Conservation (phyloP, 2,888 invertebrate genomes). For the Calephelis perditalis region DNA sequence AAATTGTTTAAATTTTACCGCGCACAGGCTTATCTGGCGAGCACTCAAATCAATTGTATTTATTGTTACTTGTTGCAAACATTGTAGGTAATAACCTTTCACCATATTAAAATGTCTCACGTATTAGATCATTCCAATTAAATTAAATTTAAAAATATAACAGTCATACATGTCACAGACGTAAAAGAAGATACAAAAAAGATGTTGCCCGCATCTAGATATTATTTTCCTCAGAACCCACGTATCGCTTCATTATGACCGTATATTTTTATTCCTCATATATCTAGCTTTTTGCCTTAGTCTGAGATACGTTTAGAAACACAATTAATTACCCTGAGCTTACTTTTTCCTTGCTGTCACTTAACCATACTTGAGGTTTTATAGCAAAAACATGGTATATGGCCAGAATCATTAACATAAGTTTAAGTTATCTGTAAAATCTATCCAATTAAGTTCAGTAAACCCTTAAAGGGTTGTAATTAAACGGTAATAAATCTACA, state of each 20-base stretch:
- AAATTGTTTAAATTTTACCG: too few species aligned
- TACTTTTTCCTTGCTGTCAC: slow-evolving; percentile 26
- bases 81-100: too few species aligned
- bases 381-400: slow-evolving; percentile 15
- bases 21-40: too few species aligned
- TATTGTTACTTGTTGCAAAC: too few species aligned
- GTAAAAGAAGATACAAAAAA: too few species aligned
- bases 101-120: too few species aligned
- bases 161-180: too few species aligned
- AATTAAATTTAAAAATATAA: too few species aligned
- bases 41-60: too few species aligned
- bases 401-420: slow-evolving; percentile 12
- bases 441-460: slow-evolving; percentile 23
- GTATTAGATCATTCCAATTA: too few species aligned
- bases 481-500: slow-evolving; percentile 25
- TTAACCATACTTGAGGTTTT: not conserved
- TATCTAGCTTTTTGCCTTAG: slow-evolving; percentile 17
- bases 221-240: too few species aligned
- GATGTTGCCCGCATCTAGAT: too few species aligned
- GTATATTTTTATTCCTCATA: slow-evolving; percentile 3
- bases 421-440: slow-evolving; percentile 21
- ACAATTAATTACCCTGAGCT: slow-evolving; percentile 42
- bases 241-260: slow-evolving; percentile 2
- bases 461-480: slow-evolving; percentile 23
- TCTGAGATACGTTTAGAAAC: not conserved